A percentile compares a stretch with the other conserved stretches of the same genome.
Evolutionary conservation across 2,888 invertebrate genomes (phyloP).

Genomic region (Taenaris catops): DNA sequence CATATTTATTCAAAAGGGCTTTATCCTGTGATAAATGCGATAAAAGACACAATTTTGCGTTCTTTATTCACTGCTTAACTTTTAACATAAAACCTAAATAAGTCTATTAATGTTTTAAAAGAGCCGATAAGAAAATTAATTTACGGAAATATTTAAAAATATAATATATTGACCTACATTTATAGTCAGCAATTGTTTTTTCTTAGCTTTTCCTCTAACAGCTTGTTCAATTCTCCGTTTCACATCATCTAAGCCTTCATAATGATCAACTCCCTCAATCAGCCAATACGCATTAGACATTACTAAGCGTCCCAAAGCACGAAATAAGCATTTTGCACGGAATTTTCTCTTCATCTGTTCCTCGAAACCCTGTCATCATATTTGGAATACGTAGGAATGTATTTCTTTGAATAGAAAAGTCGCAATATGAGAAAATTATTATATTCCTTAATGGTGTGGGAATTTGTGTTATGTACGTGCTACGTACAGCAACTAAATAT

Average conservation of each 20-base stretch:
- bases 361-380: conserved; percentile 50
- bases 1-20: conserved; percentile 77
- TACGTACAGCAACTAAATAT: too few species aligned
- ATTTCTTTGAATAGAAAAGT: too few species aligned
- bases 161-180: conserved; percentile 57
- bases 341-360: conserved; percentile 53
- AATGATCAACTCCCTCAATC: conserved; percentile 66
- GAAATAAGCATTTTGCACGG: conserved; percentile 74
- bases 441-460: too few species aligned
- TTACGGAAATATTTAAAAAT: too few species aligned
- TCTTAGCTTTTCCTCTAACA: conserved; percentile 65
- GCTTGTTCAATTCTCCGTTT: conserved; percentile 77
- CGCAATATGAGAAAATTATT: too few species aligned
- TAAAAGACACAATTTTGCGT: conserved; percentile 3
- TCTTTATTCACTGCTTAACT: conserved; percentile 1
- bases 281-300: conserved; percentile 80
- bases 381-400: too few species aligned
- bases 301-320: conserved; percentile 75
- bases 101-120: too few species aligned
- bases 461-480: too few species aligned
- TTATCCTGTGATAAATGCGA: conserved; percentile 69
- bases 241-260: conserved; percentile 72
- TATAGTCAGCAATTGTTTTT: conserved; percentile 67
- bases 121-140: too few species aligned
- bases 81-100: too few species aligned